These are phyloP conservation scores for Cyclophora albipunctata DNA, from an alignment of 2,888 invertebrate species.

Conservation along the genomic window DNA sequence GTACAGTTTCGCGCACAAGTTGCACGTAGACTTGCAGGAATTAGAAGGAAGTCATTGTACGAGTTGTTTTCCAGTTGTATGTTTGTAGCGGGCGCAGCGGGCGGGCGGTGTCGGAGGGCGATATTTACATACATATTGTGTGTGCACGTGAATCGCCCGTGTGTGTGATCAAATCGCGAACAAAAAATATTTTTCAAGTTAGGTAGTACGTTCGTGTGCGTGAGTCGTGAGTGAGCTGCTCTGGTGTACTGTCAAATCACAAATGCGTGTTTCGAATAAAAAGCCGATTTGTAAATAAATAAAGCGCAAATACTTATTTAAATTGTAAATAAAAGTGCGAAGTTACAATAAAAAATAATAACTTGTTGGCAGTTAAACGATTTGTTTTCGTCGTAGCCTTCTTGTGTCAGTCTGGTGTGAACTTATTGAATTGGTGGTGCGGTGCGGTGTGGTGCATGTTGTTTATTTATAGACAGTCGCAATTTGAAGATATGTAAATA, in stretches of 20 bases:
- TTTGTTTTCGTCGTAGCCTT: conserved; percentile 10
- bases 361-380: conserved; percentile 7
- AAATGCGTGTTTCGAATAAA: not conserved
- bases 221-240: not conserved
- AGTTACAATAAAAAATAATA: not conserved
- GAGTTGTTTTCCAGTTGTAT: too few relatives aligned
- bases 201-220: conserved; percentile 6
- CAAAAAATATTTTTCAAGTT: too few relatives aligned
- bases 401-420: conserved; percentile 27
- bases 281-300: conserved; percentile 13
- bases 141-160: conserved; percentile 9
- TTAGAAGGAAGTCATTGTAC: not conserved
- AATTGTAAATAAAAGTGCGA: conserved; percentile 6
- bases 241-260: not conserved
- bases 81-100: too few relatives aligned
- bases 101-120: too few relatives aligned
- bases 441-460: conserved; percentile 64
- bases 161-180: conserved; percentile 1
- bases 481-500: conserved; percentile 72
- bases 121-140: too few relatives aligned
- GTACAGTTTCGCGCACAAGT: too few relatives aligned
- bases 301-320: conserved; percentile 13
- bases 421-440: conserved; percentile 42
- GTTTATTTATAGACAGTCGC: conserved; percentile 74
- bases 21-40: conserved; percentile 6